A percentile compares a stretch with the other conserved stretches of the same genome.
These are phyloP conservation scores for Volucella inanis DNA, from an alignment of 2,888 invertebrate genomes.

Conservation along the genomic window DNA sequence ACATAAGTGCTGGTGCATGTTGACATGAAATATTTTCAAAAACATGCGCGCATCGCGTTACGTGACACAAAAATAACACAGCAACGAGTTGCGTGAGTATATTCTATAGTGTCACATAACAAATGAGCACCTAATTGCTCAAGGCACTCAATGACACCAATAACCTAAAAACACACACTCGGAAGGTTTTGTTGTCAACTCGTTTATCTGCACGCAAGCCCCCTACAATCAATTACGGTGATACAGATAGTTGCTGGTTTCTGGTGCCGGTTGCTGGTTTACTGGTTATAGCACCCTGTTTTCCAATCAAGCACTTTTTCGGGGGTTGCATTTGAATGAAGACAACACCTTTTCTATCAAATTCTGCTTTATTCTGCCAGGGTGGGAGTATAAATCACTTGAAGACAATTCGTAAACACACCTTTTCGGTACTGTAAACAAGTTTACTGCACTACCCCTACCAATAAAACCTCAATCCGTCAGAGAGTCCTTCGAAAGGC, in stretches of 20 bases:
- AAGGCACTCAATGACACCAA: slow-evolving; percentile 72
- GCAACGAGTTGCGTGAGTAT: slow-evolving; percentile 40
- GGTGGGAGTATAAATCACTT: slow-evolving; percentile 47
- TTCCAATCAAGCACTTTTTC: slow-evolving; percentile 5
- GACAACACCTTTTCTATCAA: background rate
- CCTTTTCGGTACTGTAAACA: slow-evolving; percentile 54
- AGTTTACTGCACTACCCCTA: slow-evolving; percentile 41
- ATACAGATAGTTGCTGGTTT: too few species aligned
- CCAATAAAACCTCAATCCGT: background rate
- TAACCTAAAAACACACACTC: slow-evolving; percentile 42
- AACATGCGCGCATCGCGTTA: slow-evolving; percentile 16
- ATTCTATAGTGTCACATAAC: slow-evolving; percentile 48
- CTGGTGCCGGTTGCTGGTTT: too few species aligned
- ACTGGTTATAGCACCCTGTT: slow-evolving; percentile 27
- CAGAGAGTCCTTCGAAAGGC: slow-evolving; percentile 6
- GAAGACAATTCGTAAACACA: slow-evolving; percentile 58
- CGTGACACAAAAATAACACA: slow-evolving; percentile 33
- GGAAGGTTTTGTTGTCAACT: slow-evolving; percentile 61
- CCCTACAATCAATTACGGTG: slow-evolving; percentile 63
- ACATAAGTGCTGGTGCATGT: slow-evolving; percentile 51
- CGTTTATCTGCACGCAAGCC: slow-evolving; percentile 63
- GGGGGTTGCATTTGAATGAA: slow-evolving; percentile 39
- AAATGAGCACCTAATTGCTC: slow-evolving; percentile 71
- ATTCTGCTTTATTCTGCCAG: too few species aligned
- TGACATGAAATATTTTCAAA: slow-evolving; percentile 25